Conservation (phyloP, 2,797 vertebrate species). For the Strix occidentalis region DNA sequence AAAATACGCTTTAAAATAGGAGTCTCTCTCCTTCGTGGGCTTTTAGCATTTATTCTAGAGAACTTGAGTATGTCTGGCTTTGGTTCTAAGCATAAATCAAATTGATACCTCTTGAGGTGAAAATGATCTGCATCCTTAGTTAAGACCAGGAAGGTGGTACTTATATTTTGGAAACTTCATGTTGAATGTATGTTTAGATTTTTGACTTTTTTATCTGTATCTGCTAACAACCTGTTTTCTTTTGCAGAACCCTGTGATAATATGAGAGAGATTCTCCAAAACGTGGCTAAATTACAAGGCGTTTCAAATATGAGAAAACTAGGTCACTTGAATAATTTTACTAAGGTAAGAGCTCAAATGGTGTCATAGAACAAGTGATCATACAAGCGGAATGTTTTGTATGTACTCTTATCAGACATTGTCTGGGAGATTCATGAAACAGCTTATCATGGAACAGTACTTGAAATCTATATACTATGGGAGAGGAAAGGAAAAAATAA, state of each 20-base stretch:
- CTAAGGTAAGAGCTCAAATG: slow-evolving; percentile 85
- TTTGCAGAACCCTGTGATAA: slow-evolving; percentile 93
- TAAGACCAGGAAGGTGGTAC: neutral
- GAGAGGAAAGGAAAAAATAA: neutral
- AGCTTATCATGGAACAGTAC: neutral
- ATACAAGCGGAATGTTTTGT: neutral
- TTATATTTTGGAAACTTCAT: neutral
- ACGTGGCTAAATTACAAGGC: slow-evolving; percentile 96
- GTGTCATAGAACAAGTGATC: neutral
- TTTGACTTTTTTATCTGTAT: neutral
- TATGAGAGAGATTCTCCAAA: slow-evolving; percentile 97
- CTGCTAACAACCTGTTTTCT: slow-evolving; percentile 36
- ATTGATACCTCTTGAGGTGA: neutral
- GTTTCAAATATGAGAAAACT: slow-evolving; percentile 99
- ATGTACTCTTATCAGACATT: neutral
- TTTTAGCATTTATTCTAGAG: neutral
- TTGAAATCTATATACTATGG: accelerated
- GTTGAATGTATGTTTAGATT: neutral
- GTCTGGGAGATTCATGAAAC: neutral
- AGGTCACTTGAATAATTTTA: slow-evolving; percentile 99
- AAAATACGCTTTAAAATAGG: neutral
- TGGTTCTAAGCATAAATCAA: neutral
- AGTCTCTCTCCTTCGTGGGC: accelerated
- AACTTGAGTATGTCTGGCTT: neutral
- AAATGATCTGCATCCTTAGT: neutral